These are phyloP conservation scores for Thinocorus orbignyianus DNA, from an alignment of 2,113 vertebrate species.

Conservation along the genomic window DNA sequence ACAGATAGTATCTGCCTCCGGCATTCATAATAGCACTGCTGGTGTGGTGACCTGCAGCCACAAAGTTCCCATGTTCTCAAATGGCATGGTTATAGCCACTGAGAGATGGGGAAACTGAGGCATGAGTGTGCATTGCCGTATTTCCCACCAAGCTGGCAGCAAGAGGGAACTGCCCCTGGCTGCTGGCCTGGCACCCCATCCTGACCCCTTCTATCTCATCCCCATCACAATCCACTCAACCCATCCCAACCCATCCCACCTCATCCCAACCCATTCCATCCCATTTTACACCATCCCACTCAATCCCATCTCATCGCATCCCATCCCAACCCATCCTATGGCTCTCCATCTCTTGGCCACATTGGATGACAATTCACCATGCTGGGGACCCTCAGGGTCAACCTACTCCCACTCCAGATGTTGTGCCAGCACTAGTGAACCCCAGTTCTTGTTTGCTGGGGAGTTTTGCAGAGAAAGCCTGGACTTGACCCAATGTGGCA, in stretches of 20 bases:
- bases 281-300: too few relatives aligned
- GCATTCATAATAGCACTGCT: neutral
- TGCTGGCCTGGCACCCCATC: neutral
- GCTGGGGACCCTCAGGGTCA: neutral
- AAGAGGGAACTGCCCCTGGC: neutral
- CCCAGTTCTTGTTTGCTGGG: neutral
- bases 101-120: neutral
- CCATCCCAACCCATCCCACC: neutral
- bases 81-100: too few relatives aligned
- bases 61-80: neutral
- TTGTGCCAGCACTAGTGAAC: neutral
- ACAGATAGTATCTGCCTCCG: neutral
- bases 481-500: fast-evolving
- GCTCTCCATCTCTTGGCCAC: neutral
- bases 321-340: neutral
- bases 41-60: neutral
- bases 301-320: neutral
- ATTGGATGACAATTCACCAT: neutral
- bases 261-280: fast-evolving
- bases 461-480: neutral
- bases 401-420: neutral
- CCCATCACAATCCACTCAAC: neutral
- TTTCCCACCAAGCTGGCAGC: neutral
- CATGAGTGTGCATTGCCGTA: fast-evolving
- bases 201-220: neutral